phyloP scores from a whole-genome alignment of 1,140 invertebrate genomes.

The Ectropis grisescens region DNA sequence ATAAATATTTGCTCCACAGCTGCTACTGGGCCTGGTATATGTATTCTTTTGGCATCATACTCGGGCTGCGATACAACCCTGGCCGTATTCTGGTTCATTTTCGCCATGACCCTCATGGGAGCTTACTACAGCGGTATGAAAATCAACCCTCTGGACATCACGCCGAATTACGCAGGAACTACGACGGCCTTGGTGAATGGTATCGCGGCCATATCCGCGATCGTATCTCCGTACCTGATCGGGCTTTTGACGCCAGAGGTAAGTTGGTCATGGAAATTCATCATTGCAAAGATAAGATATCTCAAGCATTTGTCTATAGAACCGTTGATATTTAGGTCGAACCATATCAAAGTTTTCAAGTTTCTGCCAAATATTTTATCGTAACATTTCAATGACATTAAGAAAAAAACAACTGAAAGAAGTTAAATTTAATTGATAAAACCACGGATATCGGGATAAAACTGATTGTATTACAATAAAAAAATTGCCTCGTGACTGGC shows the following conservation, averaged over 20 bases:
- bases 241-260: constrained; percentile 81
- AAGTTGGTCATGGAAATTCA: constrained; percentile 43
- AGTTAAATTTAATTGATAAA: too few species aligned
- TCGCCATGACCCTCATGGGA: constrained; percentile 82
- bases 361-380: too few species aligned
- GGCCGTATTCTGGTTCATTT: constrained; percentile 77
- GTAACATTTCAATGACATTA: too few species aligned
- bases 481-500: too few species aligned
- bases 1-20: constrained; percentile 50
- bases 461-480: too few species aligned
- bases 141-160: constrained; percentile 86
- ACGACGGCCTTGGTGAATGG: constrained; percentile 89
- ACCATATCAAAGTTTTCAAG: too few species aligned
- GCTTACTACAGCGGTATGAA: constrained; percentile 83
- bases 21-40: constrained; percentile 80
- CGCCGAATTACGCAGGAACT: constrained; percentile 85
- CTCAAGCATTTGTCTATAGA: too few species aligned
- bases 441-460: too few species aligned
- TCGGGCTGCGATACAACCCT: constrained; percentile 78
- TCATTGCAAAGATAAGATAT: too few species aligned
- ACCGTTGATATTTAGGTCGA: too few species aligned
- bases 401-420: too few species aligned
- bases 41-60: constrained; percentile 85
- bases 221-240: constrained; percentile 83
- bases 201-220: constrained; percentile 85